These are phyloP conservation scores for Coecobrya sp. DNA, from an alignment of 2,888 invertebrate species.

Conservation along the genomic window DNA sequence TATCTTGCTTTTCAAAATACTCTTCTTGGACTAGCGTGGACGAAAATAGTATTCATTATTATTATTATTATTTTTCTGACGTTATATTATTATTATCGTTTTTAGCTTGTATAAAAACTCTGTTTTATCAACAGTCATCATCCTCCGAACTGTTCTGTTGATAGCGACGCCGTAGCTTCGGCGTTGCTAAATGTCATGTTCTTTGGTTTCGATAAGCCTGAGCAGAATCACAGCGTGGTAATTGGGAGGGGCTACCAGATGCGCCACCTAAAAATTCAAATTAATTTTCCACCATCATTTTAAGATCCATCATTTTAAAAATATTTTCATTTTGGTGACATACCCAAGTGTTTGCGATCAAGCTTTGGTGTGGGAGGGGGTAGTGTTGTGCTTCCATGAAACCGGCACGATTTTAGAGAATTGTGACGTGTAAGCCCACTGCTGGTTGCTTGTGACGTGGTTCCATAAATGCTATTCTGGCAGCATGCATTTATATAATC, in stretches of 20 bases:
- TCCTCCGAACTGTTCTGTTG: constrained; percentile 82
- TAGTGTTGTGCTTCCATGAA: constrained; percentile 87
- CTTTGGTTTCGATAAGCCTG: constrained; percentile 83
- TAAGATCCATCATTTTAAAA: neutral
- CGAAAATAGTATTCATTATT: constrained; percentile 63
- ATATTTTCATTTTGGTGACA: too few species aligned
- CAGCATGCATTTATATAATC: constrained; percentile 96
- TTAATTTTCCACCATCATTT: neutral
- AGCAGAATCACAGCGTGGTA: constrained; percentile 86
- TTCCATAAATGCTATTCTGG: constrained; percentile 88
- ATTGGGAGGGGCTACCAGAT: constrained; percentile 77
- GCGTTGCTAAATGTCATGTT: constrained; percentile 81
- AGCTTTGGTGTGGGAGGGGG: constrained; percentile 85
- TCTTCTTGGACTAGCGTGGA: constrained; percentile 78
- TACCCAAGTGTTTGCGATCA: constrained; percentile 85
- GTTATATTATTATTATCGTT: constrained; percentile 39
- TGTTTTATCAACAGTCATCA: constrained; percentile 66
- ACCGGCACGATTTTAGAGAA: constrained; percentile 90
- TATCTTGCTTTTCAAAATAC: constrained; percentile 71
- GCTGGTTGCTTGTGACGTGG: constrained; percentile 76
- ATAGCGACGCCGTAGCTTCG: constrained; percentile 82
- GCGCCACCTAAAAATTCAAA: constrained; percentile 50
- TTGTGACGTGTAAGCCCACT: constrained; percentile 91
- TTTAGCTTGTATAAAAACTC: constrained; percentile 20
- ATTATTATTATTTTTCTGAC: constrained; percentile 7